Evolutionary conservation across 2,888 invertebrate species (phyloP), one percentile per base, ranked within the genome.

Genomic region (Ypsolopha sequella): DNA sequence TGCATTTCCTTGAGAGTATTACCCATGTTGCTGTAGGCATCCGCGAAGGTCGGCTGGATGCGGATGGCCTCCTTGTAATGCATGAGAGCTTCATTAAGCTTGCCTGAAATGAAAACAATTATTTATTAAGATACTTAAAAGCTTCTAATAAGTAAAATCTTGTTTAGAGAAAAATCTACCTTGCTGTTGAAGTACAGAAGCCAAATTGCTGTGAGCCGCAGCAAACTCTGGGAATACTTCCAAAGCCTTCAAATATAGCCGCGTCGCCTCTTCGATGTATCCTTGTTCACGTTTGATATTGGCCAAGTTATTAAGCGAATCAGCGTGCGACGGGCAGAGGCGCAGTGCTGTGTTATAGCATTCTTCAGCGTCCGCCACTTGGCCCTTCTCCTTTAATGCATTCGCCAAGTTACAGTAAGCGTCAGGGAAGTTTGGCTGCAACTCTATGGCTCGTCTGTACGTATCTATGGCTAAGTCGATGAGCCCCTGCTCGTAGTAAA

Each of bases 21-120:
- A 43, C 99, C 99, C 99, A 99, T 99, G 76, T 99, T 99, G 56
- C 97, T 97, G 81, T 98, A 99, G 2, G 99, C 99, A 89, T 99
- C 99, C 50, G 99, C 99, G 81, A 99, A 99, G 9, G 98, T 97
- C 10, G 99, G 99, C 70, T 99, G 98, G 68, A 99, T 99, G 64
- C 98, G 91, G 60, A 99, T 99, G 2, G 99, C 99, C 79, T 99
- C 99, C 76, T 98, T 98, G 78, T 99, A 99, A 87, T 99, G 98
- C 94, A 96, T 94, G 52, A 99, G 91, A 2, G 98, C 98, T 80
- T 99, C 98, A 75, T 96, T 96, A 46, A 99, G 90, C 80, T 99
- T 99, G 46, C 87, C 59, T 55, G 48, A 94, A 51, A 33, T 44
- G 13, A 36, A 41, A 9, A 11, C 6, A 14, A 6, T 13, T 43